A percentile compares a stretch with the other conserved stretches of the same genome.
phyloP scores from a whole-genome alignment of 1,140 invertebrate genomes.

The Xylocopa sonorina region DNA sequence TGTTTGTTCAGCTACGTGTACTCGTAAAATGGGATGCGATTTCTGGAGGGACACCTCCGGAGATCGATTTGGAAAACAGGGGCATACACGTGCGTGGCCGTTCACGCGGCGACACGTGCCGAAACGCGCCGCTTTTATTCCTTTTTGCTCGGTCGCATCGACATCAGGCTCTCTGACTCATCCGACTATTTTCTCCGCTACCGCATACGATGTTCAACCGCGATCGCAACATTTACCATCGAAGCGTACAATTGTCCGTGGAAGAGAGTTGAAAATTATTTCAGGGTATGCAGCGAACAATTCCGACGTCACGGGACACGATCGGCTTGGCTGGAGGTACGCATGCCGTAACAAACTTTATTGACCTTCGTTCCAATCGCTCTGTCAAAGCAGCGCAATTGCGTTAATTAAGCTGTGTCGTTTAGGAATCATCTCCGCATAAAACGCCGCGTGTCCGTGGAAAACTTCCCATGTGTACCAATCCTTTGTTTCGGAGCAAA shows the following conservation, averaged over 20 bases:
- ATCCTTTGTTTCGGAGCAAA: slow-evolving; percentile 4
- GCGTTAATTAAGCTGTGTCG: not conserved
- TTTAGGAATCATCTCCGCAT: not conserved
- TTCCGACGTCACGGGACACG: not conserved
- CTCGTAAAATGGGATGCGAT: not conserved
- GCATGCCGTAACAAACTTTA: not conserved
- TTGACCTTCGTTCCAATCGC: slow-evolving; percentile 18
- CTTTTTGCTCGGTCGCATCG: not conserved
- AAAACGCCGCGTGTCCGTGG: too few relatives aligned
- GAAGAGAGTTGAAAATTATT: not conserved
- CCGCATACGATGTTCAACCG: not conserved
- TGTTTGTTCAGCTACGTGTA: not conserved
- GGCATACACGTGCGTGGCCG: slow-evolving; percentile 2
- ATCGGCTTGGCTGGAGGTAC: not conserved
- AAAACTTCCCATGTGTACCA: not conserved
- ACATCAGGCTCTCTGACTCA: slow-evolving; percentile 30
- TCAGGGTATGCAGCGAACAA: too few relatives aligned
- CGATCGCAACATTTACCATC: not conserved
- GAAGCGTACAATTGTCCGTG: not conserved
- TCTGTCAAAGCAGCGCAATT: not conserved
- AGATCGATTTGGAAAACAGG: slow-evolving; percentile 18
- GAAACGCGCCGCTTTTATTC: slow-evolving; percentile 22
- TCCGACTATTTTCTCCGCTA: slow-evolving; percentile 1
- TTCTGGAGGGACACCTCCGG: not conserved
- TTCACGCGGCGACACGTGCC: slow-evolving; percentile 23